Evolutionary conservation across 1,140 invertebrate genomes (phyloP).

Genomic region (Tetragonula clypearis): DNA sequence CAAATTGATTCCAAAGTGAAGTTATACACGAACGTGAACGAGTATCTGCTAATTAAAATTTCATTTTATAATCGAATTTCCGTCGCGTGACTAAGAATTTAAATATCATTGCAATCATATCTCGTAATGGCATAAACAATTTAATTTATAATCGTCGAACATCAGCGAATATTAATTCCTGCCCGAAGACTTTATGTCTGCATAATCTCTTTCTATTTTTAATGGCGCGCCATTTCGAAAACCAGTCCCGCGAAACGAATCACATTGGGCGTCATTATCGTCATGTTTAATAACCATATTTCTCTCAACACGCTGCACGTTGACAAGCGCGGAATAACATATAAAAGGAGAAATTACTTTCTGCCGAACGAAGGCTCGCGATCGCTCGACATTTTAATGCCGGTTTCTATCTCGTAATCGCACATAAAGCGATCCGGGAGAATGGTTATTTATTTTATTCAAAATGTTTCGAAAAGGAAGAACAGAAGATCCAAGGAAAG

Average conservation of each 20-base stretch:
- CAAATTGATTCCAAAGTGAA: background rate
- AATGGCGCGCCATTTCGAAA: constrained; percentile 6
- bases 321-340: constrained; percentile 1
- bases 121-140: background rate
- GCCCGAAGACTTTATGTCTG: background rate
- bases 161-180: background rate
- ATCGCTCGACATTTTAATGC: constrained; percentile 19
- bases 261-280: constrained; percentile 7
- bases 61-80: background rate
- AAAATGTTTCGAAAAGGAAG: background rate
- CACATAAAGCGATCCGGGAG: background rate
- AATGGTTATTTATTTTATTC: constrained; percentile 1
- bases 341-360: background rate
- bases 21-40: background rate
- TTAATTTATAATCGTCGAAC: constrained; percentile 2
- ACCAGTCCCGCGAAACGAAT: background rate
- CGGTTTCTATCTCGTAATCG: background rate
- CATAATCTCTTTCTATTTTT: constrained; percentile 16
- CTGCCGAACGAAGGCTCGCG: background rate
- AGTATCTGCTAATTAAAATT: background rate
- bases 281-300: constrained; percentile 20
- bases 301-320: background rate
- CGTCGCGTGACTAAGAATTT: too few species aligned
- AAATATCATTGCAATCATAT: background rate
- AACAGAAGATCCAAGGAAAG: background rate